Evolutionary conservation across 2,113 vertebrate species (phyloP), one percentile per base, ranked within the genome.

Genomic region (Amphiprion ocellaris): DNA sequence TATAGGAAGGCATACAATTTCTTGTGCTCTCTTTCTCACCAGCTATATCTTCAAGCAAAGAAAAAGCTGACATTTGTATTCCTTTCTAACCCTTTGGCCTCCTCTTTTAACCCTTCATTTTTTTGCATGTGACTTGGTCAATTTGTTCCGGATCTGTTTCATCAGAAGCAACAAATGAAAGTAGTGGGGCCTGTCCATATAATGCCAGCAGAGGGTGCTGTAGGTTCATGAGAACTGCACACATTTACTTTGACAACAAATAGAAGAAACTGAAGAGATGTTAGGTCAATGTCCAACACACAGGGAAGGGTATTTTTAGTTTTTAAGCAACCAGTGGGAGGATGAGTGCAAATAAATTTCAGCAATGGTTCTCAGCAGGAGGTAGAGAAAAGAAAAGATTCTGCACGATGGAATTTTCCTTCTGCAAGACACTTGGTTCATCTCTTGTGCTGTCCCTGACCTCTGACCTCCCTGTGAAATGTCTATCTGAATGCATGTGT

Each of bases 121-220:
- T 53, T 17, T 21, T 56, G 5, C 33, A 5, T 62, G 11, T 37
- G 33, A 7, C 33, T 10, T 7, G 10, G 5, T 5, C 15, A 6
- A 11, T 1, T 49, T 65, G 9, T 53, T 37, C 58, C 23, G 33
- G 17, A 53, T 37, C 21, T 59, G 37, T 10, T 23, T 54, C 4
- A 10, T 10, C 15, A 15, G 30, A 30, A 26, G 6, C 1, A 19
- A 37, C 3, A 33, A 17, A n/a, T 4, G 16, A 19, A 10, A 52
- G 49, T 50, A 2, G 6, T n/a, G 6, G 5, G 23, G 5, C 19
- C 17, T 63, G 9, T 10, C 15, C 4, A 23, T 54, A 5, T 47
- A 24, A 4, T 5, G 8, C 82, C 91, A 93, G 82, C 80, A 91
- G 90, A 75, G 65, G 88, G 87, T 1, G 85, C 77, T 90, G 78